Evolutionary conservation across 2,113 vertebrate genomes (phyloP).

Genomic region (Tapirus terrestris): DNA sequence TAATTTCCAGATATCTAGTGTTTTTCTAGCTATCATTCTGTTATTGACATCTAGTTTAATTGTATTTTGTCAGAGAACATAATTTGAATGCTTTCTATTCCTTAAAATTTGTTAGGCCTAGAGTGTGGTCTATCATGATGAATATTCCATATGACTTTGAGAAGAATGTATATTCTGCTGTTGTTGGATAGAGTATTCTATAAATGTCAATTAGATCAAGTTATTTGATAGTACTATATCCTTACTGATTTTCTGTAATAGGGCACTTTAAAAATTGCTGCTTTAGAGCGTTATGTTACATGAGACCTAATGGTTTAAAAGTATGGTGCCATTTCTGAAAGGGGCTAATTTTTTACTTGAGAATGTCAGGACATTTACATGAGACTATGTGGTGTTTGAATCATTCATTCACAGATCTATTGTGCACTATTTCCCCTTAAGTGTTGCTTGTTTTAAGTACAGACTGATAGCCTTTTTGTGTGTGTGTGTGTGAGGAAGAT

Average conservation of each 20-base stretch:
- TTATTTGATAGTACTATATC: neutral
- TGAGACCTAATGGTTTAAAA: neutral
- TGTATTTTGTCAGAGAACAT: neutral
- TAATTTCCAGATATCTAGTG: neutral
- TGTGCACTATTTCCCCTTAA: neutral
- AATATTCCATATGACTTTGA: neutral
- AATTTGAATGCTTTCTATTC: neutral
- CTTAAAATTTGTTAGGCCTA: neutral
- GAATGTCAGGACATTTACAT: neutral
- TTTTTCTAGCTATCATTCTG: neutral
- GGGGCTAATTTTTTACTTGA: neutral
- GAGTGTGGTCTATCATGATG: neutral
- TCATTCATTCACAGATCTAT: neutral
- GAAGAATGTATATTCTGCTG: neutral
- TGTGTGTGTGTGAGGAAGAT: no score
- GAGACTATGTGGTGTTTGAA: neutral
- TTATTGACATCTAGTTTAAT: neutral
- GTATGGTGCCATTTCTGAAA: neutral
- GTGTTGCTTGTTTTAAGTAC: neutral
- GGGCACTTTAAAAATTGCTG: neutral
- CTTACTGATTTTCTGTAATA: neutral
- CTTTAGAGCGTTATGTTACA: neutral
- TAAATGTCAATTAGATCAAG: neutral
- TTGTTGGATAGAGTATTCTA: neutral
- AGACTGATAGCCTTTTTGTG: no score